Evolutionary conservation across 2,797 vertebrate genomes (phyloP).

Genomic region (Gymnocypris eckloni): DNA sequence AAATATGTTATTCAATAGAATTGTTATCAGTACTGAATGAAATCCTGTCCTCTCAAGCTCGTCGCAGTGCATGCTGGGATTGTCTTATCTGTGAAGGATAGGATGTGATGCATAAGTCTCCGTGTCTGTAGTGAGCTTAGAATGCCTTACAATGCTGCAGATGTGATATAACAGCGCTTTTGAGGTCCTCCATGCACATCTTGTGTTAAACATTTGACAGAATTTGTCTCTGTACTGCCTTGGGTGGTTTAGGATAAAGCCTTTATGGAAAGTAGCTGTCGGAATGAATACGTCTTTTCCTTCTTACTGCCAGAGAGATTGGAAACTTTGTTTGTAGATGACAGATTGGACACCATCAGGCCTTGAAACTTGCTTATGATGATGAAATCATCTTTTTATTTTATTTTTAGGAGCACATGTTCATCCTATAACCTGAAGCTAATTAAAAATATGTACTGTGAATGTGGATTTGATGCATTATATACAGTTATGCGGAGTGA

Average conservation of each 20-base stretch:
- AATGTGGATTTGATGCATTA: not conserved
- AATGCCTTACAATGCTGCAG: not conserved
- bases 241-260: not conserved
- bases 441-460: not conserved
- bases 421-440: not conserved
- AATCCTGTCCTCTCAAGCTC: not conserved
- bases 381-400: not conserved
- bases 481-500: not conserved
- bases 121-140: not conserved
- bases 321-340: not conserved
- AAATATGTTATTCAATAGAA: not conserved
- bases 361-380: not conserved
- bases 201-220: not conserved
- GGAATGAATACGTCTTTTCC: not conserved
- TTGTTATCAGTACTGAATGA: not conserved
- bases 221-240: not conserved
- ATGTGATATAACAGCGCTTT: not conserved
- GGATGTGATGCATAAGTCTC: not conserved
- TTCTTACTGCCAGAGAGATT: not conserved
- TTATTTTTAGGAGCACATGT: not conserved
- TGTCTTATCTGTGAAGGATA: not conserved
- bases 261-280: constrained; percentile 1
- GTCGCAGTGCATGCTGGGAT: not conserved
- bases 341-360: not conserved
- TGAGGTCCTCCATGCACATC: not conserved